Evolutionary conservation across 1,140 invertebrate species (phyloP), one percentile per base, ranked within the genome.

Genomic region (Zaprionus inermis): DNA sequence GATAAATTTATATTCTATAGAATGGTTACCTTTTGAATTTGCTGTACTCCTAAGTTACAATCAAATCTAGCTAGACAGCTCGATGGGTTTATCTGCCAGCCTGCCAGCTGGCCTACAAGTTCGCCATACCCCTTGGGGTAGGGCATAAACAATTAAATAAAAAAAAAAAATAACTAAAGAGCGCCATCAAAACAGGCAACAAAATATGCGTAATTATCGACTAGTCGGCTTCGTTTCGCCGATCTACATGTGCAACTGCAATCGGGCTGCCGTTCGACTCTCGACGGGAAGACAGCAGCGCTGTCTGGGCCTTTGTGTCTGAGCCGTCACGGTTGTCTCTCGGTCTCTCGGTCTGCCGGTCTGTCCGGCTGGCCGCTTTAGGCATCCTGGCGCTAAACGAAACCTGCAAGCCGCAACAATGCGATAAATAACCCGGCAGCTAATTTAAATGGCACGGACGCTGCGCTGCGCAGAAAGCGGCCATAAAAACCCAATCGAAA

Each of bases 121-220:
- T 75, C 20, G 41, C 54, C 46, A 66, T 82, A 73, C 76, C 60
- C 79, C 49, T 22, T 38, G 18, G 4, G 20, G 52, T 18, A 16
- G 68, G 16, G 56, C 28, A 52, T 60, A 63, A 55, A 52, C 58
- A 52, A 78, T 72, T 68, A 66, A 77, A 79, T 77, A 76, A 16
- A 55, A 16, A 12, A 10, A 72, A 81, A 16, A 12, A 10, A 72
- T 79, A 85, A 86, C 63, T 72, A 76, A 86, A 86, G 81, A 79
- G 51, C 76, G 80, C 76, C 79, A 76, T 88, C 83, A 88, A 88
- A 86, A 88, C 83, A 86, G 83, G 79, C 83, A 83, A 86, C 83
- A 86, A 86, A 86, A 86, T 86, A 86, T 86, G 83, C 79, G 83
- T 86, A 86, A 86, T 86, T 86, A 88, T 88, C 82, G 79, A 52